Conservation (phyloP, 2,888 invertebrate species). For the Abscondita cerata region DNA sequence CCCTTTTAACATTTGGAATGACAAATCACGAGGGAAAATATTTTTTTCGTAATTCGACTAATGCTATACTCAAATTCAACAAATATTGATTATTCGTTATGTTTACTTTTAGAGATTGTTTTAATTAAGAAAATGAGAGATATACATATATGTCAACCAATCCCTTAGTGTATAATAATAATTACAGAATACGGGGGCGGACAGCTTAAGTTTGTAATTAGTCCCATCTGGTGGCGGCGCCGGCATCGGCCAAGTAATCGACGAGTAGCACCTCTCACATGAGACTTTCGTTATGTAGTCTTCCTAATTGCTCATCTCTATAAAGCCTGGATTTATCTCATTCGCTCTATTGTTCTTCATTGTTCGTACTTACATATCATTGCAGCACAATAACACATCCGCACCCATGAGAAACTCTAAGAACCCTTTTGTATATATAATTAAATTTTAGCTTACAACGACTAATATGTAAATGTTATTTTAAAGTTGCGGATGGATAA, state of each 20-base stretch:
- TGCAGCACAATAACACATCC: conserved; percentile 27
- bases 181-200: conserved; percentile 34
- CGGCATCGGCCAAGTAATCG: conserved; percentile 58
- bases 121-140: conserved; percentile 33
- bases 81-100: conserved; percentile 4
- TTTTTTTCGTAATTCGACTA: conserved; percentile 12
- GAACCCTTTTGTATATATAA: conserved; percentile 24
- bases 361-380: conserved; percentile 28
- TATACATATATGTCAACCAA: conserved; percentile 33
- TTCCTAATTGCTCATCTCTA: conserved; percentile 57
- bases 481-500: conserved; percentile 20
- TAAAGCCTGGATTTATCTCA: conserved; percentile 54
- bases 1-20: not conserved
- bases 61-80: conserved; percentile 8
- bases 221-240: conserved; percentile 59
- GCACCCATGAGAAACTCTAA: conserved; percentile 19
- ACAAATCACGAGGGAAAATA: conserved; percentile 9
- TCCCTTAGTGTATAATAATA: conserved; percentile 36
- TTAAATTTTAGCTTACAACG: conserved; percentile 28
- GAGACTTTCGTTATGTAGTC: conserved; percentile 57
- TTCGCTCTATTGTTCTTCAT: conserved; percentile 32
- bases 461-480: conserved; percentile 27
- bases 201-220: conserved; percentile 59
- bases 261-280: conserved; percentile 59
- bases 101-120: conserved; percentile 25